Percentiles rank a stretch among this genome's conserved stretches.
These are phyloP conservation scores for Hycleus phaleratus DNA, from an alignment of 1,140 invertebrate genomes.

Conservation along the genomic window DNA sequence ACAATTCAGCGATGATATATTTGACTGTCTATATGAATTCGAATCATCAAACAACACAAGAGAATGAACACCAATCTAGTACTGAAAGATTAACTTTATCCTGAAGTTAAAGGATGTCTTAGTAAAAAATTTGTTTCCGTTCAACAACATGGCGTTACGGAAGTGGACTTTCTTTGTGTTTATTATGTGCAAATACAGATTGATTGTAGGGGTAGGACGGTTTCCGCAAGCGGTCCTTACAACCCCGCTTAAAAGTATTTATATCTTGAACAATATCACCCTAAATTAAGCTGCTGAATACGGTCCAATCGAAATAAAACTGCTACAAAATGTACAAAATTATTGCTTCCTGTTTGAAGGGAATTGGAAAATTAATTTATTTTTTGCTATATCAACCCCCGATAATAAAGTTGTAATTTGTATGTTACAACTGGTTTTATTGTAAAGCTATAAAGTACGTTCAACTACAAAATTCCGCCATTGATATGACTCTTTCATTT, in stretches of 20 bases:
- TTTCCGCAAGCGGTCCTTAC: constrained; percentile 15
- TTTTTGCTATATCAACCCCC: constrained; percentile 9
- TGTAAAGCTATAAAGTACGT: constrained; percentile 9
- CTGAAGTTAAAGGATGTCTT: too few relatives aligned
- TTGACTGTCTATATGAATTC: too few relatives aligned
- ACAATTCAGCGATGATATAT: too few relatives aligned
- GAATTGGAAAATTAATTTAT: constrained; percentile 10
- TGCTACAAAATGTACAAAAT: constrained; percentile 2
- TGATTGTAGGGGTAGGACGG: constrained; percentile 11
- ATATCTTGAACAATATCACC: constrained; percentile 14
- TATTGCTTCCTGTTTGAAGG: background rate
- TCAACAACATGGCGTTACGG: constrained; percentile 8
- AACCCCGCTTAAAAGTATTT: constrained; percentile 16
- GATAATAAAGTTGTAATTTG: constrained; percentile 1
- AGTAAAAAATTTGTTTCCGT: constrained; percentile 21
- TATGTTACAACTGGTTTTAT: constrained; percentile 7
- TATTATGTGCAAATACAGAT: constrained; percentile 22
- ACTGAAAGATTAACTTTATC: too few relatives aligned
- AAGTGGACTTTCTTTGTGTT: constrained; percentile 18
- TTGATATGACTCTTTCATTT: constrained; percentile 10
- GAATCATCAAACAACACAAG: too few relatives aligned
- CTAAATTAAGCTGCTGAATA: constrained; percentile 12
- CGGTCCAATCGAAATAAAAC: constrained; percentile 9
- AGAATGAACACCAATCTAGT: too few relatives aligned
- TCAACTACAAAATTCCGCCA: constrained; percentile 6